phyloP scores from a whole-genome alignment of 2,113 vertebrate species.

The Strigops habroptila region DNA sequence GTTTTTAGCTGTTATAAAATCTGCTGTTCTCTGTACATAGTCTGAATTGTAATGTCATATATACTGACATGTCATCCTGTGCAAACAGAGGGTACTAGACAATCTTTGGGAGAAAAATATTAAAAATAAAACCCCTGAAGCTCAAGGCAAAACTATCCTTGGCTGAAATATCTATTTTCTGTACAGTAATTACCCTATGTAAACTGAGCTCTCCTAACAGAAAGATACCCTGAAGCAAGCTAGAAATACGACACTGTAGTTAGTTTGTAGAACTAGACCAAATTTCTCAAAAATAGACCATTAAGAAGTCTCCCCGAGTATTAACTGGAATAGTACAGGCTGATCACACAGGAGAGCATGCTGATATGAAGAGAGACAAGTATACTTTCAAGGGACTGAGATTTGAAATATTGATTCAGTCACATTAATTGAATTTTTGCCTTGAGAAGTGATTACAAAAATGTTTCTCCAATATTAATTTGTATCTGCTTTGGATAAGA shows the following conservation, averaged over 20 bases:
- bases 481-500: conserved; percentile 85
- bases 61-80: background rate
- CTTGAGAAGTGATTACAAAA: conserved; percentile 90
- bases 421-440: conserved; percentile 91
- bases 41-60: background rate
- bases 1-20: background rate
- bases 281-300: conserved; percentile 43
- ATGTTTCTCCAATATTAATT: conserved; percentile 88
- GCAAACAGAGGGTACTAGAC: background rate
- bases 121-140: background rate
- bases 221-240: conserved; percentile 10
- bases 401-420: conserved; percentile 88
- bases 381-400: conserved; percentile 76
- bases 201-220: conserved; percentile 38
- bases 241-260: conserved; percentile 40
- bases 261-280: conserved; percentile 47
- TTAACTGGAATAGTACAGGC: conserved; percentile 51
- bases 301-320: conserved; percentile 61
- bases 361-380: conserved; percentile 72
- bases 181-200: conserved; percentile 51
- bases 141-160: background rate
- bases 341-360: conserved; percentile 53
- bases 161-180: conserved; percentile 43
- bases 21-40: background rate
- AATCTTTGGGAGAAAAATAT: background rate